Base-by-base conservation (phyloP, 2,888 invertebrate species). In the Doris montereyensis region DNA sequence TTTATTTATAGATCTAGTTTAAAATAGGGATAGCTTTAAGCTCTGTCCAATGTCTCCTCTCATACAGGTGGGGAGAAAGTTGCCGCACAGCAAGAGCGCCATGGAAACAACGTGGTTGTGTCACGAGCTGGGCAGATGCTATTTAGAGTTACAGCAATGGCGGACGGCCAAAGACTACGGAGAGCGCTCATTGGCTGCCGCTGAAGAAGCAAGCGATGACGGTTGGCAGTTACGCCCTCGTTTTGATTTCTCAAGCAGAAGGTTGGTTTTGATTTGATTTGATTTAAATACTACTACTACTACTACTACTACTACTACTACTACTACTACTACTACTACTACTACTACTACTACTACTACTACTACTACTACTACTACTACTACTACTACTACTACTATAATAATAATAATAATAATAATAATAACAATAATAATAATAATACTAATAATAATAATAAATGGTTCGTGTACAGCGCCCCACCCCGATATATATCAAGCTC, bases 81-180 rank as follows among this genome's bases (percentile, higher is more conserved):
- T 91, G 35, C 90, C 91, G 1, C 83, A 90, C 81, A 89, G 89
- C 41, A 90, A 90, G 81, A 89, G 89, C 57, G 84, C 90, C 2
- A 83, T 92, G 67, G 92, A 92, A 81, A 87, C 88, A 41, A 90
- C 92, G 0, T 92, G 92, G 91, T 83, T 92, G 52, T 90, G 87
- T 82, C 92, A 92, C 82, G 92, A 92, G 85, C 90, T 92, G 30
- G 92, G 92, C 26, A 87, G 92, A 13, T 92, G 92, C 83, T 89
- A 92, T 84, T 84, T 92, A 81, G 92, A 91, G 82, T 79, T 89
- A 32, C 86, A 84, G 17, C 81, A 86, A 65, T 86, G 82, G 57
- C 57, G 81, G 0, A 82, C 86, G 34, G 90, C 90, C 8, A 84
- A 85, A 76, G 84, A 85, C 2, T 88, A 86, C 74, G 91, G 90